A percentile compares a stretch with the other conserved stretches of the same genome.
Conservation (phyloP, 92 coral and sea anemone species). For the Epizoanthus stellaris region DNA sequence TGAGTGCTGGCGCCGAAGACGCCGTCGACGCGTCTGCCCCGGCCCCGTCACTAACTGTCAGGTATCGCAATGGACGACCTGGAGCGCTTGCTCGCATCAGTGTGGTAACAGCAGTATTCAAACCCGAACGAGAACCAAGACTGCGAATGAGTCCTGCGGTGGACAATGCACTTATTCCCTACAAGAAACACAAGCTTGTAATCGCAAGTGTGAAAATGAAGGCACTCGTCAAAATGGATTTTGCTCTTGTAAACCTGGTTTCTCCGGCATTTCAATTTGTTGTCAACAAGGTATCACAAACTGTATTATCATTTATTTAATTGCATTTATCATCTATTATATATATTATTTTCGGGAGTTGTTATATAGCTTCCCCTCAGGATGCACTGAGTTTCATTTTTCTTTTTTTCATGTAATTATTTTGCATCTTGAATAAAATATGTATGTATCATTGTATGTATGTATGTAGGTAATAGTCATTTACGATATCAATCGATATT, state of each 20-base stretch:
- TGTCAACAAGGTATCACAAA: neutral
- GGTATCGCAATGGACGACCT: slow-evolving; percentile 16
- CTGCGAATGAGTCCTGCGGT: neutral
- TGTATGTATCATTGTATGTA: too few relatives aligned
- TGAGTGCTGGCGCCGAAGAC: neutral
- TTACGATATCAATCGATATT: too few relatives aligned
- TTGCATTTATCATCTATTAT: too few relatives aligned
- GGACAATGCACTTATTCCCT: slow-evolving; percentile 6
- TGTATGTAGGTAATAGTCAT: neutral
- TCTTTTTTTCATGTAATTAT: too few relatives aligned
- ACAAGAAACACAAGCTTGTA: slow-evolving; percentile 30
- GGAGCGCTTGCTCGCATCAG: neutral
- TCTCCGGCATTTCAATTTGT: neutral
- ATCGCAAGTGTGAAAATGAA: neutral
- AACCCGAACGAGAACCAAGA: slow-evolving; percentile 7
- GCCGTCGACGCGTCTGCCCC: too few relatives aligned
- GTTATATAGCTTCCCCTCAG: too few relatives aligned
- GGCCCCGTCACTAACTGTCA: neutral
- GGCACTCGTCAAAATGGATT: neutral
- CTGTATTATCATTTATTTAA: too few relatives aligned
- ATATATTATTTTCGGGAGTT: too few relatives aligned
- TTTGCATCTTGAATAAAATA: too few relatives aligned
- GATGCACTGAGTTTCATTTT: too few relatives aligned
- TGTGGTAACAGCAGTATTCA: slow-evolving; percentile 31
- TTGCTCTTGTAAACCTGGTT: neutral